Percentiles rank a stretch among this genome's conserved stretches.
These are phyloP conservation scores for Tachypleus tridentatus DNA, from an alignment of 1,140 invertebrate species.

Conservation along the genomic window DNA sequence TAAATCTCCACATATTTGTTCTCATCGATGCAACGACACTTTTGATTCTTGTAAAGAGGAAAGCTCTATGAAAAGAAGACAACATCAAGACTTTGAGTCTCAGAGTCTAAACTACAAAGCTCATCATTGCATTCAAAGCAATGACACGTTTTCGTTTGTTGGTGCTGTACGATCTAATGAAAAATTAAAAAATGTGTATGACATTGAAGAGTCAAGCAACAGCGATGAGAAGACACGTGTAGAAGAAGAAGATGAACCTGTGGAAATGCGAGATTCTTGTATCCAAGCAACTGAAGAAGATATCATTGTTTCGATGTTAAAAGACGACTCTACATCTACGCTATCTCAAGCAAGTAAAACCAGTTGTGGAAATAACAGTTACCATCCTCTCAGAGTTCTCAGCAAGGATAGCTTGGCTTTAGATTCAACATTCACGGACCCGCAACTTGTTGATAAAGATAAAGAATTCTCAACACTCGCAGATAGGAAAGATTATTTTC, in stretches of 20 bases:
- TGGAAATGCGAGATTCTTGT: slow-evolving; percentile 44
- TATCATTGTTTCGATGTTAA: slow-evolving; percentile 59
- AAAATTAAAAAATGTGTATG: too few relatives aligned
- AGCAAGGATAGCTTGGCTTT: slow-evolving; percentile 81
- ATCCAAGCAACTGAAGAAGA: slow-evolving; percentile 72
- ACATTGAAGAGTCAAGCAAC: too few relatives aligned
- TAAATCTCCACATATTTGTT: too few relatives aligned
- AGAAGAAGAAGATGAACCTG: slow-evolving; percentile 55
- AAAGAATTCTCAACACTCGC: slow-evolving; percentile 4
- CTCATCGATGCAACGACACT: too few relatives aligned
- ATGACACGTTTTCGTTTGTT: too few relatives aligned
- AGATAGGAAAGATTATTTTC: neutral
- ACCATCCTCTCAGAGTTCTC: slow-evolving; percentile 71
- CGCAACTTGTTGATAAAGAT: slow-evolving; percentile 16
- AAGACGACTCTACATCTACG: slow-evolving; percentile 46
- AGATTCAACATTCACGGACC: slow-evolving; percentile 61
- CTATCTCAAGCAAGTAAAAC: slow-evolving; percentile 54
- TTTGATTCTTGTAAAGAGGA: too few relatives aligned
- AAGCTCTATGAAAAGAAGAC: too few relatives aligned
- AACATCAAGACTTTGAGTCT: too few relatives aligned
- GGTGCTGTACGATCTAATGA: too few relatives aligned
- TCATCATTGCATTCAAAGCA: too few relatives aligned
- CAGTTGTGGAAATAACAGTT: slow-evolving; percentile 31
- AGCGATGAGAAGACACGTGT: neutral
- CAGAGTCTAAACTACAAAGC: too few relatives aligned